Evolutionary conservation across 2,113 vertebrate genomes (phyloP).

Genomic region (Ameiurus melas): DNA sequence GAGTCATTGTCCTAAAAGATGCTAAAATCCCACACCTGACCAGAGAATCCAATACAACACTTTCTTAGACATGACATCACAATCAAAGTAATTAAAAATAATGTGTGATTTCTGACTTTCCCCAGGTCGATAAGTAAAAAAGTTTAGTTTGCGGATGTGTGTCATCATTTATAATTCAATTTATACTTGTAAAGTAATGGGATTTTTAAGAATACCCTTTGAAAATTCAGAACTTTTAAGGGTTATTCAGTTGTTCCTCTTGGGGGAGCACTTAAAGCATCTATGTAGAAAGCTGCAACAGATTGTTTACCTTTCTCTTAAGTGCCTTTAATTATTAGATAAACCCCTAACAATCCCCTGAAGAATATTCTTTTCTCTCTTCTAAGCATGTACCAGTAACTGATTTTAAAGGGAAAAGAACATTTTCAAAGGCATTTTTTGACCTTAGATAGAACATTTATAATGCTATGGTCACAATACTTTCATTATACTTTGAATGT

Average conservation of each 20-base stretch:
- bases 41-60: background rate
- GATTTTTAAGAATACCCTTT: background rate
- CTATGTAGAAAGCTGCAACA: background rate
- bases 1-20: background rate
- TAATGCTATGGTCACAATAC: background rate
- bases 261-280: background rate
- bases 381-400: background rate
- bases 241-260: background rate
- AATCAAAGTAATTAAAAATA: background rate
- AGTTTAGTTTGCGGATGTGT: background rate
- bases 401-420: background rate
- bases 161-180: background rate
- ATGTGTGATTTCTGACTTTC: background rate
- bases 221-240: background rate
- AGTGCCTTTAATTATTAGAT: background rate
- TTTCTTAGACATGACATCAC: background rate
- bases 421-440: background rate
- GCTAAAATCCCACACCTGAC: background rate
- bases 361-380: too few species aligned
- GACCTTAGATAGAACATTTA: background rate
- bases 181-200: background rate
- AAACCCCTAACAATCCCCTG: background rate
- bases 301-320: background rate
- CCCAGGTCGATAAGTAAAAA: background rate
- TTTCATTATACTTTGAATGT: background rate